Evolutionary conservation across 2,888 invertebrate species (phyloP).

Genomic region (Hedya salicella): DNA sequence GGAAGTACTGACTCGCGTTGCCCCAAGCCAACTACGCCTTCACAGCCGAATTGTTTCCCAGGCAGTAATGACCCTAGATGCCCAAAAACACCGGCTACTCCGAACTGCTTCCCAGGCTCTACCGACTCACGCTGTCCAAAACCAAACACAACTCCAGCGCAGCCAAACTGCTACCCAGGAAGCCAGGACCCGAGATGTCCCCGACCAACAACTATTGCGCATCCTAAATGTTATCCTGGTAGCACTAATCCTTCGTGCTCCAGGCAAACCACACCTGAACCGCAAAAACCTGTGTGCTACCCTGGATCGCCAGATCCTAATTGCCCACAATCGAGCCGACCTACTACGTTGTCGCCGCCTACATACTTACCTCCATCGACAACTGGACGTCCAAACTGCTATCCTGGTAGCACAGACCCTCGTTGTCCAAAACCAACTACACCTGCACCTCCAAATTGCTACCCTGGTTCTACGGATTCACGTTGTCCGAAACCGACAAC

Average conservation of each 20-base stretch:
- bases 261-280: too few species aligned
- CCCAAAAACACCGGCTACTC: conserved; percentile 52
- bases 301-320: conserved; percentile 55
- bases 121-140: conserved; percentile 58
- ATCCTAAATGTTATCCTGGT: conserved; percentile 52
- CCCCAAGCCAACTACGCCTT: conserved; percentile 49
- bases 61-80: conserved; percentile 59
- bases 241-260: too few species aligned
- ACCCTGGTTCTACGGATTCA: conserved; percentile 60
- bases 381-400: conserved; percentile 47
- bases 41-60: conserved; percentile 55
- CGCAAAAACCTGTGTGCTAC: neutral
- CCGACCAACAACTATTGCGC: conserved; percentile 45
- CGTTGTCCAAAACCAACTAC: conserved; percentile 57
- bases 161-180: conserved; percentile 48
- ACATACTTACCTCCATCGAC: conserved; percentile 39
- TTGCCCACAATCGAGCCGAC: conserved; percentile 51
- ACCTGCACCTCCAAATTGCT: conserved; percentile 47
- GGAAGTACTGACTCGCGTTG: conserved; percentile 51
- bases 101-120: conserved; percentile 57
- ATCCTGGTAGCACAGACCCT: conserved; percentile 61
- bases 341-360: conserved; percentile 29
- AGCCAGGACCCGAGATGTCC: conserved; percentile 51
- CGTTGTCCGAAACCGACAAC: conserved; percentile 48
- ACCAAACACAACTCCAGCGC: conserved; percentile 46